These are phyloP conservation scores for Xanthia icteritia DNA, from an alignment of 2,888 invertebrate species.

Conservation along the genomic window DNA sequence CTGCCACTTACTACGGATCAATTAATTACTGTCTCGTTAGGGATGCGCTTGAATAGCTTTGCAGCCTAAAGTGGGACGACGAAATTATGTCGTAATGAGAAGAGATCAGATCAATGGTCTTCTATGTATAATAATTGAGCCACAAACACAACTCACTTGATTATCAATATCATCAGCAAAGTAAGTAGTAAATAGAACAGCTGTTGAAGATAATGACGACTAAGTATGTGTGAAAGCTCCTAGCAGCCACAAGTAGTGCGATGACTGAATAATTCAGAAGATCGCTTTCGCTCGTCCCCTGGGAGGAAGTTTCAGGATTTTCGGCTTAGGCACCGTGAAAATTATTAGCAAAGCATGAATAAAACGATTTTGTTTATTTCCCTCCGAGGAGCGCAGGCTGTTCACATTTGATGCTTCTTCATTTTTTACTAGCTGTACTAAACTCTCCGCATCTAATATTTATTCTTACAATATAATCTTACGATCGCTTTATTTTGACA, in stretches of 20 bases:
- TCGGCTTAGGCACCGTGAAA: slow-evolving; percentile 57
- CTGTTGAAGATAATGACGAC: no score
- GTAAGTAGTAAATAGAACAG: background rate
- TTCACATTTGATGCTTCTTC: slow-evolving; percentile 53
- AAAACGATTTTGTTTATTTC: slow-evolving; percentile 60
- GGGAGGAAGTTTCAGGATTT: slow-evolving; percentile 44
- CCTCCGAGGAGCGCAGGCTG: slow-evolving; percentile 32
- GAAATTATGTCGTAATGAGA: slow-evolving; percentile 3
- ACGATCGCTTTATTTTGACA: slow-evolving; percentile 44
- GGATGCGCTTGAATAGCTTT: slow-evolving; percentile 4
- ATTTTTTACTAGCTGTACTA: slow-evolving; percentile 53
- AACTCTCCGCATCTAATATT: slow-evolving; percentile 53
- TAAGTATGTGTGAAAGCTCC: background rate
- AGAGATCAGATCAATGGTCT: background rate
- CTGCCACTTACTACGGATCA: slow-evolving; percentile 7
- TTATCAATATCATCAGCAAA: background rate
- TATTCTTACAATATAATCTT: no score
- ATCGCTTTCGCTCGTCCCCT: slow-evolving; percentile 40
- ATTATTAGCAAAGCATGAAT: slow-evolving; percentile 60
- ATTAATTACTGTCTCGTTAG: slow-evolving; percentile 37
- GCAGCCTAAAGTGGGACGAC: background rate
- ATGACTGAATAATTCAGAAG: slow-evolving; percentile 36
- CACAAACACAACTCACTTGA: no score
- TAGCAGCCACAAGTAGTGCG: slow-evolving; percentile 12
- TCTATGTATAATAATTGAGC: slow-evolving; percentile 11